phyloP scores from a whole-genome alignment of 2,113 vertebrate species.

The Proteles cristata region DNA sequence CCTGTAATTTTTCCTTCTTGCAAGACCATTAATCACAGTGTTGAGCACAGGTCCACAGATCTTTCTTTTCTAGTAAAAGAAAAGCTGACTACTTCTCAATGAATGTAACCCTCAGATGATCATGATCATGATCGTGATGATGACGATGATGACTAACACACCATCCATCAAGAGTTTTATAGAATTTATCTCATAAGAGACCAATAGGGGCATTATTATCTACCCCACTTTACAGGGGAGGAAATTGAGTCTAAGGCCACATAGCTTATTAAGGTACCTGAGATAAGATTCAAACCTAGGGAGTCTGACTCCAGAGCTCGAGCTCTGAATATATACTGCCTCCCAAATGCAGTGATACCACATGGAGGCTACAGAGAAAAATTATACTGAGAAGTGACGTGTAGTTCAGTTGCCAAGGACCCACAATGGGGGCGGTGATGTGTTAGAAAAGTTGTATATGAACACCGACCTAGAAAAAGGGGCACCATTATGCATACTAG shows the following conservation, averaged over 20 bases:
- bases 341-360: fast-evolving
- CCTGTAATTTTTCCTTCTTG: neutral
- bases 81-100: neutral
- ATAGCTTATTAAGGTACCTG: neutral
- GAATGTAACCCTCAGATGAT: neutral
- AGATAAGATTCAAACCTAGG: neutral
- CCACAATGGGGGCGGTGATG: neutral
- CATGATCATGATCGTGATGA: neutral
- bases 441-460: neutral
- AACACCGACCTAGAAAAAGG: neutral
- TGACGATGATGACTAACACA: neutral
- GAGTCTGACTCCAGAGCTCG: neutral
- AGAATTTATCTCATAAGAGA: neutral
- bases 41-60: too few relatives aligned
- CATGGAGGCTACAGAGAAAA: neutral
- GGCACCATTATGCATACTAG: fast-evolving
- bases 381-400: too few relatives aligned
- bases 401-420: neutral
- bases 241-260: neutral
- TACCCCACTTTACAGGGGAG: neutral
- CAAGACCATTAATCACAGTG: neutral
- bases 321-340: too few relatives aligned
- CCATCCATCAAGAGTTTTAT: neutral
- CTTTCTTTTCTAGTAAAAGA: neutral
- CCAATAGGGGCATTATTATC: neutral